A percentile compares a stretch with the other conserved stretches of the same genome.
Conservation (phyloP, 1,140 invertebrate species). For the Philaenus spumarius region DNA sequence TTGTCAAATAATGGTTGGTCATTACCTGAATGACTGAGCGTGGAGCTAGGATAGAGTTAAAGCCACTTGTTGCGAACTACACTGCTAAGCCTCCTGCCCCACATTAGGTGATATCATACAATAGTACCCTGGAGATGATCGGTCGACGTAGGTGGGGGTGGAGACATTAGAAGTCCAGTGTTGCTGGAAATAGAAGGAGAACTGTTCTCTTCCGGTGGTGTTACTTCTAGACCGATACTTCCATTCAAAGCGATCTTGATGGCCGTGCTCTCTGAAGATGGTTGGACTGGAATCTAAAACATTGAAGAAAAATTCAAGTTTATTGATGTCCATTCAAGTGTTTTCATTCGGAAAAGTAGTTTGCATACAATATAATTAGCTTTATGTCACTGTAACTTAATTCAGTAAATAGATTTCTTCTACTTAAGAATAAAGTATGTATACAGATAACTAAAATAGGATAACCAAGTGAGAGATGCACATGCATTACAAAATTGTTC, state of each 20-base stretch:
- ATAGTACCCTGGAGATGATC: conserved; percentile 80
- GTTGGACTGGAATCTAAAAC: conserved; percentile 18
- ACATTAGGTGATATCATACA: conserved; percentile 89
- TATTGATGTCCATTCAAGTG: no score
- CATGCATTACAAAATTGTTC: no score
- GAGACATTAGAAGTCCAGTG: conserved; percentile 45
- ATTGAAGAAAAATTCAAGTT: no score
- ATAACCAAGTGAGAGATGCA: no score
- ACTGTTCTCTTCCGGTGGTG: conserved; percentile 66
- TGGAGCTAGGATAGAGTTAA: conserved; percentile 35
- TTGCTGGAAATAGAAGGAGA: conserved; percentile 45
- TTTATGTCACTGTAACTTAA: no score
- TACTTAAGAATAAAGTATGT: no score
- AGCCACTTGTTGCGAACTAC: conserved; percentile 60
- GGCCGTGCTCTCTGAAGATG: conserved; percentile 43
- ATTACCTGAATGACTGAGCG: neutral
- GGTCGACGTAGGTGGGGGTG: conserved; percentile 47
- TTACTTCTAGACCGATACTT: conserved; percentile 77
- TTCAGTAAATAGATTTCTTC: no score
- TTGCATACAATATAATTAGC: no score
- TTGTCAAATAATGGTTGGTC: no score
- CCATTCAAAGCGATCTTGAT: conserved; percentile 80
- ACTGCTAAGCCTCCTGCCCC: conserved; percentile 69
- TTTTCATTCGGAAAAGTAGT: no score
- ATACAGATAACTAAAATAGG: no score